These are phyloP conservation scores for Tetramorium simillimum DNA, from an alignment of 1,140 invertebrate species.

Conservation along the genomic window DNA sequence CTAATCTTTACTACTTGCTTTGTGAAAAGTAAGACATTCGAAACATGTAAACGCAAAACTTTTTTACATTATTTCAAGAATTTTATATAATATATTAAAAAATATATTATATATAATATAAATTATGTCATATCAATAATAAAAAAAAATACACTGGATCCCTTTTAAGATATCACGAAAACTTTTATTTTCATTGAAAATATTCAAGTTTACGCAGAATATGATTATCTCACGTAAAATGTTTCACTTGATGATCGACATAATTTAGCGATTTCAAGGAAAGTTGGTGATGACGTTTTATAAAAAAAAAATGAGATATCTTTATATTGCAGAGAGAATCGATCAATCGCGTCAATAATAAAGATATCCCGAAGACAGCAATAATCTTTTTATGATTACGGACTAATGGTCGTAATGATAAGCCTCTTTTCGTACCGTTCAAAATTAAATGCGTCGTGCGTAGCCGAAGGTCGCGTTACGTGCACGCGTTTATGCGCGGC, in stretches of 20 bases:
- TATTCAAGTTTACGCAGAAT: not conserved
- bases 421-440: not conserved
- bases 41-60: not conserved
- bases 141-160: not conserved
- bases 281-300: not conserved
- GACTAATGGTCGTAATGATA: not conserved
- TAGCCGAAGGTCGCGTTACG: slow-evolving; percentile 65
- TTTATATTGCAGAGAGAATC: not conserved
- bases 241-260: not conserved
- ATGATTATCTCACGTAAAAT: not conserved
- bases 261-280: not conserved
- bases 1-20: slow-evolving; percentile 19
- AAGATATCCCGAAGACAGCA: not conserved
- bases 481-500: not conserved
- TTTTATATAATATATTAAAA: no score
- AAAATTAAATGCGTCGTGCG: slow-evolving; percentile 25
- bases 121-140: not conserved
- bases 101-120: not conserved
- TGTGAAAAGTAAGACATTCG: not conserved
- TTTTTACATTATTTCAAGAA: not conserved
- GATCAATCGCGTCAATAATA: not conserved
- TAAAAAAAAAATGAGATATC: not conserved
- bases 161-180: not conserved
- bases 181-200: not conserved
- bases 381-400: not conserved